phyloP scores from a whole-genome alignment of 2,113 vertebrate species.

The Larimichthys crocea region DNA sequence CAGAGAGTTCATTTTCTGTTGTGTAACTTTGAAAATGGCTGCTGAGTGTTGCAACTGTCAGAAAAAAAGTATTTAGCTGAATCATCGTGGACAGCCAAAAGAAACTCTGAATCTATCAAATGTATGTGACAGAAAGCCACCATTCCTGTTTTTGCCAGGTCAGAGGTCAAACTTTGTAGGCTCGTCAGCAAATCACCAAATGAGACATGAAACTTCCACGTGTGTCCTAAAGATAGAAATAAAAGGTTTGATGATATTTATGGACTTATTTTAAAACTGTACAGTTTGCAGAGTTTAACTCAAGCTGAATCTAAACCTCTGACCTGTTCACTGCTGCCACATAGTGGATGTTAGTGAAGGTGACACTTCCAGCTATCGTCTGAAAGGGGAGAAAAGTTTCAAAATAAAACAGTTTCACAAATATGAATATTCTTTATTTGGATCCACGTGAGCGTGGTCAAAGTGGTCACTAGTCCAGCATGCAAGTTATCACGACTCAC shows the following conservation, averaged over 20 bases:
- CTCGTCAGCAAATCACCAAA: background rate
- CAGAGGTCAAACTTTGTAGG: background rate
- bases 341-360: constrained; percentile 36
- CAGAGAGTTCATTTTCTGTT: background rate
- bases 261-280: background rate
- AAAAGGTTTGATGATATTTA: background rate
- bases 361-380: background rate
- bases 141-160: constrained; percentile 10
- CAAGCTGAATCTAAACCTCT: background rate
- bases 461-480: background rate
- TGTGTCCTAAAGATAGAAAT: constrained; percentile 16
- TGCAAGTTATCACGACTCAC: background rate
- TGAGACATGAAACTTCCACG: background rate
- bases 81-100: background rate
- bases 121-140: background rate
- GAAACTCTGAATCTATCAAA: background rate
- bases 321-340: constrained; percentile 54
- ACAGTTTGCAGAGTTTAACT: background rate
- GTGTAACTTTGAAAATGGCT: background rate
- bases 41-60: background rate
- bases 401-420: background rate
- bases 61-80: background rate
- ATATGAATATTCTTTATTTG: background rate
- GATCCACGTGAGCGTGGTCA: background rate
- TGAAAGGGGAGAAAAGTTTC: background rate